Evolutionary conservation across 2,113 vertebrate species (phyloP), one percentile per base, ranked within the genome.

Genomic region (Lagopus muta): DNA sequence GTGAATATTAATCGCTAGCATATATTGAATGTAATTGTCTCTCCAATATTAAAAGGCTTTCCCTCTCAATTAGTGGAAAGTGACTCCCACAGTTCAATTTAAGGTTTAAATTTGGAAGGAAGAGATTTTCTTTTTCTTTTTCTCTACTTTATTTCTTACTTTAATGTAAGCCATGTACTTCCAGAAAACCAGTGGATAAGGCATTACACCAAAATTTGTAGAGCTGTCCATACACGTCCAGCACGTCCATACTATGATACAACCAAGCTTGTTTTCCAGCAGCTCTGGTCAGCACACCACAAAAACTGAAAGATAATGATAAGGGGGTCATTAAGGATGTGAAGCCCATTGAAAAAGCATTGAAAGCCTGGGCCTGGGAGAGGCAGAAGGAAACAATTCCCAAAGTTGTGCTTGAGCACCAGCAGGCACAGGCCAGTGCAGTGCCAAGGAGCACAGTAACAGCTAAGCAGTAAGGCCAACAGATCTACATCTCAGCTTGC

Each of bases 101-200:
- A 90, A 78, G 61, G 87, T 86, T 94, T 93, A 81, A 82, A 77
- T 91, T 83, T 92, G 90, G 90, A 91, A 21, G 28, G 42, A 79
- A 71, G 52, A 82, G 14, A 66, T 70, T 89, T 66, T 71, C 4
- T n/a, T 40, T 42, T 54, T 67, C 27, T 62, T 72, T 45, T 36
- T 17, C 13, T 24, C 36, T 15, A 30, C 12, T n/a, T n/a, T n/a
- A n/a, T n/a, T n/a, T 36, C 34, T 36, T 6, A 36, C 6, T 80
- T 30, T 45, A n/a, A 69, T 19, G 43, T 30, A 76, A 90, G 48
- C 20, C 70, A 52, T 0, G 0, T 36, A 40, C 32, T 80, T 77
- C 32, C 21, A 65, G 80, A 88, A 76, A 71, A 54, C 43, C 27
- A 24, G 5, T 1, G 48, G 65, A 80, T 19, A 48, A 75, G 30